Base-by-base conservation (phyloP, 2,113 vertebrate genomes). In the Gadus macrocephalus region DNA sequence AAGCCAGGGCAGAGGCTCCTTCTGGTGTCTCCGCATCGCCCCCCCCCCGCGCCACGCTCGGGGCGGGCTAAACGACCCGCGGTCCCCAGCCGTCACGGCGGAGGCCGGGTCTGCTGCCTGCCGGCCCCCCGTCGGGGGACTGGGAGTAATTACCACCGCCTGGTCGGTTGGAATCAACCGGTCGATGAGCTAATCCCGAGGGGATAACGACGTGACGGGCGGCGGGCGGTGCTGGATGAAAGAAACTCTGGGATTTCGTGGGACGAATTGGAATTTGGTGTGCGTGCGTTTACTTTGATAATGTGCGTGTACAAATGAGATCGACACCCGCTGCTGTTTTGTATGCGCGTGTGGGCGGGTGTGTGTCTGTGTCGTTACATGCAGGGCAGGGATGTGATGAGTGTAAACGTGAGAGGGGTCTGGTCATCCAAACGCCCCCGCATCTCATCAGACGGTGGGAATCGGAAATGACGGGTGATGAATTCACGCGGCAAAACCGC, bases 291-390 rank as follows among this genome's bases (percentile, higher is more conserved):
- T 89, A 90, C 84, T 86, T 64, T 86, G 83, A 79, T 85, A 84
- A 91, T 90, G 71, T 81, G 83, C 80, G 83, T 87, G 89, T 84
- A 87, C 83, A 87, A 89, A 89, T 89, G 82, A 90, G 87, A 88
- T 88, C 81, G 76, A 77, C 62, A 76, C 71, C 66, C 64, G 77
- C 69, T 31, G 64, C 60, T 58, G 55, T 85, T 83, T 80, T 83
- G 77, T 80, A 82, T 66, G 75, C 64, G 64, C 27, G 53, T n/a
- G n/a, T n/a, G n/a, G n/a, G n/a, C 17, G 3, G 73, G 62, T 76
- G 72, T 70, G 22, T 66, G 1, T 63, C 66, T 78, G 80, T 70
- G 58, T 20, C 22, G 27, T 20, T 28, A 66, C 67, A 59, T 42
- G 62, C 60, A 56, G 64, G 59, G 61, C 17, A 62, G 20, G 25